These are phyloP conservation scores for Halcyon leucocephala DNA, from an alignment of 2,797 vertebrate species.

Conservation along the genomic window DNA sequence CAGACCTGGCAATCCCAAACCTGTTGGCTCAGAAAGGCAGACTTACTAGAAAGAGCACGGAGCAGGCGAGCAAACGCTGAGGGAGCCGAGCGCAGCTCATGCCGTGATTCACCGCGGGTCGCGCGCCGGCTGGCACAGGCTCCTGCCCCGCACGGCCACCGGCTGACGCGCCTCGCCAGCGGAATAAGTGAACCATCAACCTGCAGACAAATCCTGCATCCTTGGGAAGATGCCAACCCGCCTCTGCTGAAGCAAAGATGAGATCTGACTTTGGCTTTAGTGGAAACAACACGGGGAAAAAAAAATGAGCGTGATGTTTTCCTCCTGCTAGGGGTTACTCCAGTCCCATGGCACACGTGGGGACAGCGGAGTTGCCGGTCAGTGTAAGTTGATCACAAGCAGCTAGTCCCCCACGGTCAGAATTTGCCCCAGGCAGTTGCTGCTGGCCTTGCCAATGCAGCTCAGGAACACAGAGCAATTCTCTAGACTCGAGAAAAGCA, in stretches of 20 bases:
- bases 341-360: accelerated
- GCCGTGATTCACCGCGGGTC: accelerated
- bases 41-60: not conserved
- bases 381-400: accelerated
- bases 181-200: not conserved
- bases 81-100: not conserved
- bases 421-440: not conserved
- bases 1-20: not conserved
- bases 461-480: not conserved
- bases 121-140: not conserved
- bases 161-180: not conserved
- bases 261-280: not conserved
- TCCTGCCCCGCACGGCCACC: too few species aligned
- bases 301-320: not conserved
- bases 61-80: not conserved
- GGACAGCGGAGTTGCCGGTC: not conserved
- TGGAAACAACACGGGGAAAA: not conserved
- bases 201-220: not conserved
- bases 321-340: not conserved
- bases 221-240: not conserved
- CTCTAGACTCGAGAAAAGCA: not conserved
- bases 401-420: not conserved
- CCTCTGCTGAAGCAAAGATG: not conserved
- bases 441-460: not conserved
- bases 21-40: not conserved